A percentile compares a stretch with the other conserved stretches of the same genome.
Evolutionary conservation across 2,113 vertebrate species (phyloP).

Genomic region (Myiozetetes cayanensis): DNA sequence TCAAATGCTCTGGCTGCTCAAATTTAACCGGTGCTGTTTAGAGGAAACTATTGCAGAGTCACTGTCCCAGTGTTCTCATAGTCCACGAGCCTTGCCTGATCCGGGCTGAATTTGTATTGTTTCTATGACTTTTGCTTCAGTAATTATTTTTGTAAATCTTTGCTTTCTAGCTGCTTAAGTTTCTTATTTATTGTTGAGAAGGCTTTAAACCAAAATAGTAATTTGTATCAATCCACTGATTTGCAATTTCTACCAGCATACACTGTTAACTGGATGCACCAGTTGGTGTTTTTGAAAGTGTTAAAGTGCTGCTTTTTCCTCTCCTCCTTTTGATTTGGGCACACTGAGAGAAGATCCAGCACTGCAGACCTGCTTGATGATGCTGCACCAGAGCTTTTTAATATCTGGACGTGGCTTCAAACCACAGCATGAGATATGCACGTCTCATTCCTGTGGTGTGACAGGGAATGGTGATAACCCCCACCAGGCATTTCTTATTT

Average conservation of each 20-base stretch:
- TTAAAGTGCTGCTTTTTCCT: background rate
- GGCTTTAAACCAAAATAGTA: background rate
- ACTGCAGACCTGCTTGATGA: background rate
- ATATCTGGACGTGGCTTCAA: background rate
- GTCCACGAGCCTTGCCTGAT: background rate
- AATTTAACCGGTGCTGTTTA: background rate
- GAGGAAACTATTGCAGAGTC: background rate
- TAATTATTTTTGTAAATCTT: background rate
- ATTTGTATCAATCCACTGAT: background rate
- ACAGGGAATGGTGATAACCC: background rate
- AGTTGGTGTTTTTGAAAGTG: background rate
- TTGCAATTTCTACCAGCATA: background rate
- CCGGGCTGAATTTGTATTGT: background rate
- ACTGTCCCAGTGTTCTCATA: background rate
- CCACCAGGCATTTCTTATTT: background rate
- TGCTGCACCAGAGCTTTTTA: background rate
- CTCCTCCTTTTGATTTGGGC: background rate
- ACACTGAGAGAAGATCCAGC: background rate
- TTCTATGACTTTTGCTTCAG: background rate
- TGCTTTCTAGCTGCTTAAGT: background rate
- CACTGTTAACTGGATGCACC: background rate
- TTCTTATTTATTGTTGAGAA: background rate
- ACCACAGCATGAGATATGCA: background rate
- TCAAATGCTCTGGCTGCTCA: background rate
- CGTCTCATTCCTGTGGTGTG: rapidly evolving